Percentiles rank a stretch among this genome's conserved stretches.
phyloP scores from a whole-genome alignment of 2,797 vertebrate genomes.

The Acrossocheilus wenchowensis region DNA sequence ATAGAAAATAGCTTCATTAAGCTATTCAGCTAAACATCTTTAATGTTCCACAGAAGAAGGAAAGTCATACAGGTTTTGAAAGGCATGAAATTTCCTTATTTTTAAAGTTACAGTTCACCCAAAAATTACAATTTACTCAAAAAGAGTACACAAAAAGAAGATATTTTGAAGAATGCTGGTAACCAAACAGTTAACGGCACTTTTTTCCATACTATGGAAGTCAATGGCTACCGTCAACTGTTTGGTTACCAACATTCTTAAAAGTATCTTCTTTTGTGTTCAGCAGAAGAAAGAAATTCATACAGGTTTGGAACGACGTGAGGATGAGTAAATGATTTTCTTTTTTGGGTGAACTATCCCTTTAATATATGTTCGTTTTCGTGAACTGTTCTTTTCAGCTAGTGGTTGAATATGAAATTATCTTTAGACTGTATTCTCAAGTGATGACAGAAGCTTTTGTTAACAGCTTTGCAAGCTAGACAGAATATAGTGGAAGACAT shows the following conservation, averaged over 20 bases:
- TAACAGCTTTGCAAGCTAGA: conserved; percentile 16
- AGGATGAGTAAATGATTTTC: background rate
- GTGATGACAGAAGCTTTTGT: conserved; percentile 8
- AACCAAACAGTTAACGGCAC: background rate
- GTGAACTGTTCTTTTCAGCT: background rate
- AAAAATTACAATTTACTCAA: background rate
- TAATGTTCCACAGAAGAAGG: background rate
- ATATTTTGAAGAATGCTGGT: background rate
- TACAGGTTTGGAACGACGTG: background rate
- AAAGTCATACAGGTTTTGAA: background rate
- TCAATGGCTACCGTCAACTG: background rate
- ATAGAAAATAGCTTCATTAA: background rate
- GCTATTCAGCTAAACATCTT: background rate
- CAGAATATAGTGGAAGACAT: conserved; percentile 12
- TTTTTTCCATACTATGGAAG: background rate
- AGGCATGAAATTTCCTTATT: background rate
- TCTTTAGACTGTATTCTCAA: background rate
- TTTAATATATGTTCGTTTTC: background rate
- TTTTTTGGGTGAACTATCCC: background rate
- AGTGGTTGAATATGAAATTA: background rate
- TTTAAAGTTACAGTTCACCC: background rate
- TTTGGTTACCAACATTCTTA: background rate
- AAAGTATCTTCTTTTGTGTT: background rate
- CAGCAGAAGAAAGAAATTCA: background rate
- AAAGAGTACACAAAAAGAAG: background rate